Conservation (phyloP, 2,113 vertebrate species). For the Notechis scutatus region DNA sequence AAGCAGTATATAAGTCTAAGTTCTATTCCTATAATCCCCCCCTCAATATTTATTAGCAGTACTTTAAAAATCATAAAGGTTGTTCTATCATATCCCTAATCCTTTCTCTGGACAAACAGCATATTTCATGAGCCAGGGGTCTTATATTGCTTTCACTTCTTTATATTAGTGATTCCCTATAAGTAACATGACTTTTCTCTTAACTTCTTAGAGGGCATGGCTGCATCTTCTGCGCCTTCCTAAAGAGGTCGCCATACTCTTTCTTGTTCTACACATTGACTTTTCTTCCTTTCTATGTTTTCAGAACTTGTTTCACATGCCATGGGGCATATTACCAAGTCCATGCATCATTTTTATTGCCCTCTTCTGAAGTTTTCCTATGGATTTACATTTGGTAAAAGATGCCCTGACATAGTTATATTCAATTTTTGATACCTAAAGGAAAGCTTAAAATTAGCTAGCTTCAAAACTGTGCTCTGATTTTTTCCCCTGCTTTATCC, state of each 20-base stretch:
- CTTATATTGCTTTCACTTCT: background rate
- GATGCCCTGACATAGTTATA: background rate
- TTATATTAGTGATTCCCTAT: too few relatives aligned
- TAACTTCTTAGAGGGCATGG: background rate
- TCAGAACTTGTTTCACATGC: background rate
- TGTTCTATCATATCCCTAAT: background rate
- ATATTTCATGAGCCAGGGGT: background rate
- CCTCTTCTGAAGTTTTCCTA: background rate
- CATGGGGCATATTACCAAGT: background rate
- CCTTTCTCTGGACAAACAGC: background rate
- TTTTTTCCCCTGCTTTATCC: background rate
- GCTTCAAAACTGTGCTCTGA: background rate
- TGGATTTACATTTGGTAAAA: background rate
- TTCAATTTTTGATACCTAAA: background rate
- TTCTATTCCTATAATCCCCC: background rate
- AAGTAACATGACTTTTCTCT: background rate
- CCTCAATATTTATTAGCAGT: background rate
- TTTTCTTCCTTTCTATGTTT: background rate
- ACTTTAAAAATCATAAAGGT: background rate
- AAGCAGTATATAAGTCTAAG: background rate
- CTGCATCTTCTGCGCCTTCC: background rate
- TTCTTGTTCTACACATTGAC: background rate
- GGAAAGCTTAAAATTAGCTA: background rate
- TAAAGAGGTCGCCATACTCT: background rate
- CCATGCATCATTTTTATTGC: background rate